Conservation (phyloP, 2,113 vertebrate species). For the Heloderma charlesbogerti region DNA sequence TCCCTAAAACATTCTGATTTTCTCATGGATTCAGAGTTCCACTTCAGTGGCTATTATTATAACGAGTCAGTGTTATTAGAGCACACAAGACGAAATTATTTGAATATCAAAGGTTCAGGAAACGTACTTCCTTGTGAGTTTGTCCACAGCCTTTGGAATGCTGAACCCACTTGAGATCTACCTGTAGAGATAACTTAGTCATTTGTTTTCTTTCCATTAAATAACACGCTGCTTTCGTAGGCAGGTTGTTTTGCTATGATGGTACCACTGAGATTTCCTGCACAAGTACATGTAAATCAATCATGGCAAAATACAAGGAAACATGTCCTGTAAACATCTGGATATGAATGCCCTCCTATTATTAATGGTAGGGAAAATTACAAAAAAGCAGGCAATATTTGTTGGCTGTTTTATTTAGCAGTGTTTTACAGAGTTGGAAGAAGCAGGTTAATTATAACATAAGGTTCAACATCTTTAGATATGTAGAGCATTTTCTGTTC, state of each 20-base stretch:
- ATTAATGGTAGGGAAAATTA: slow-evolving; percentile 57
- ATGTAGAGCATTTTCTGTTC: slow-evolving; percentile 81
- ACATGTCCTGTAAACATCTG: slow-evolving; percentile 72
- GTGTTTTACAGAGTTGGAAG: slow-evolving; percentile 70
- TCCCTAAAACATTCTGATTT: background rate
- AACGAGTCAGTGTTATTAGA: slow-evolving; percentile 34
- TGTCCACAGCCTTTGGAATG: slow-evolving; percentile 37
- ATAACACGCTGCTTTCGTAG: slow-evolving; percentile 41
- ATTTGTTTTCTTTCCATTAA: slow-evolving; percentile 58
- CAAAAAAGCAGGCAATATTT: slow-evolving; percentile 68
- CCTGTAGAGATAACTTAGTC: background rate
- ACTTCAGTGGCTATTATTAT: slow-evolving; percentile 32
- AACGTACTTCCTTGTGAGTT: slow-evolving; percentile 47
- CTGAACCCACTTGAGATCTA: slow-evolving; percentile 42
- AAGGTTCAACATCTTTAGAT: slow-evolving; percentile 82
- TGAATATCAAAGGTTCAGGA: slow-evolving; percentile 29
- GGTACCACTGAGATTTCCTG: slow-evolving; percentile 41
- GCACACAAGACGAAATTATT: slow-evolving; percentile 25
- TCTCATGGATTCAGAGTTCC: slow-evolving; percentile 18
- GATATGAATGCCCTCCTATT: slow-evolving; percentile 59
- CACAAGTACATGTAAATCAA: slow-evolving; percentile 63
- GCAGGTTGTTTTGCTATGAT: slow-evolving; percentile 59
- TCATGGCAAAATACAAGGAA: slow-evolving; percentile 51
- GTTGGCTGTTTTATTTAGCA: slow-evolving; percentile 66
- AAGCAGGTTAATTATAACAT: slow-evolving; percentile 78